Evolutionary conservation across 1,140 invertebrate genomes (phyloP).

Genomic region (Microplitis mediator): DNA sequence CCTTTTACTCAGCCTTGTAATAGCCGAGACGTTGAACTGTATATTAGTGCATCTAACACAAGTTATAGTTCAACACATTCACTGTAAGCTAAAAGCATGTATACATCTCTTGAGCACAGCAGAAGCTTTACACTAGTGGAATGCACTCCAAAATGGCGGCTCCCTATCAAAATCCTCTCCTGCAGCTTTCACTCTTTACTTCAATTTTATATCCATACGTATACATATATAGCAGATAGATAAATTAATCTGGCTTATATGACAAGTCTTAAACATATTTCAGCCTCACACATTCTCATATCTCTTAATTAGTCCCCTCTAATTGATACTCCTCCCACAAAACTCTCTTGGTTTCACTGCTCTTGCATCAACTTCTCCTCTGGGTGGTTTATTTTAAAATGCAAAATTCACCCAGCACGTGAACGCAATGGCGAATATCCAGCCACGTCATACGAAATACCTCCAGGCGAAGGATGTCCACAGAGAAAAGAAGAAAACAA

Average conservation of each 20-base stretch:
- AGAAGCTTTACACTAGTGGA: constrained; percentile 4
- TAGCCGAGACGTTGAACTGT: constrained; percentile 52
- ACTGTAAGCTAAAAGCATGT: constrained; percentile 38
- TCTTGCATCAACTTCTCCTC: too few relatives aligned
- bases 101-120: background rate
- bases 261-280: constrained; percentile 16
- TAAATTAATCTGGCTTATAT: background rate
- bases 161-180: background rate
- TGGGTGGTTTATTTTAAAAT: too few relatives aligned
- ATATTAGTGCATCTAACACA: constrained; percentile 41
- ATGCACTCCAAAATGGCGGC: constrained; percentile 24
- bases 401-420: background rate
- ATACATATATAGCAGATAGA: background rate
- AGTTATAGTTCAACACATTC: constrained; percentile 60
- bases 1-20: constrained; percentile 57
- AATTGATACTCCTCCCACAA: constrained; percentile 13
- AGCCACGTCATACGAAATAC: constrained; percentile 46
- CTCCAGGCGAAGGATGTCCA: constrained; percentile 28
- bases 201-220: background rate
- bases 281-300: background rate
- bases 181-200: background rate
- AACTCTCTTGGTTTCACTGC: background rate
- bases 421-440: constrained; percentile 44
- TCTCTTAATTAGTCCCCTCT: constrained; percentile 17
- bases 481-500: too few relatives aligned